Base-by-base conservation (phyloP, 2,888 invertebrate genomes). In the Pseudeuparius sepicola region DNA sequence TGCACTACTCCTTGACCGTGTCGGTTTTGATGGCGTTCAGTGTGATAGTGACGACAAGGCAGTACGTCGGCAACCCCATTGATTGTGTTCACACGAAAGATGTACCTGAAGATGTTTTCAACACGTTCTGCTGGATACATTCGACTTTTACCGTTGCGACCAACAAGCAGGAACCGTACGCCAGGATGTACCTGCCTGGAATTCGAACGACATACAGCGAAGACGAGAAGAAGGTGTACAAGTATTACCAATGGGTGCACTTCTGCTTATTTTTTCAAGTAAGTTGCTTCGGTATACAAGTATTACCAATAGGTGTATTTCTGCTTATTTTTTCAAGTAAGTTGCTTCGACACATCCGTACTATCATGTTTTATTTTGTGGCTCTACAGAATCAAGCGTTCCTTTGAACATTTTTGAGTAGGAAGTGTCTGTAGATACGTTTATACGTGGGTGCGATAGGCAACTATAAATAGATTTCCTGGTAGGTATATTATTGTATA, bases 271-370 rank as follows among this genome's bases (percentile, higher is more conserved):
- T 84, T 63, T 73, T 85, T 53, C 84, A 85, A 74, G 83, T 82
- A 53, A 71, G 74, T 71, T n/a, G n/a, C n/a, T n/a, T n/a, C n/a
- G n/a, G n/a, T n/a, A n/a, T n/a, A n/a, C n/a, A n/a, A n/a, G 64
- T 92, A 92, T 70, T 92, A 92, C 67, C 92, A 92, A 72, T 92
- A 92, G 92, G 92, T 92, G 68, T 90, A 90, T 71, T 92, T 92
- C 73, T 89, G 89, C 72, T 78, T 92, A 62, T 92, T 92, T 70
- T 84, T 92, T 68, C 90, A 90, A 86, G 90, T 89, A 70, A 79
- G 77, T 71, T n/a, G n/a, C n/a, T n/a, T n/a, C n/a, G n/a, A n/a
- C n/a, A n/a, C n/a, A n/a, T n/a, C n/a, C n/a, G 64, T 92, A 92
- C 70, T 92, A 92, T 67, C 92, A 92, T 71, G n/a, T n/a, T n/a